Evolutionary conservation across 2,797 vertebrate species (phyloP), one percentile per base, ranked within the genome.

Genomic region (Lateolabrax maculatus): DNA sequence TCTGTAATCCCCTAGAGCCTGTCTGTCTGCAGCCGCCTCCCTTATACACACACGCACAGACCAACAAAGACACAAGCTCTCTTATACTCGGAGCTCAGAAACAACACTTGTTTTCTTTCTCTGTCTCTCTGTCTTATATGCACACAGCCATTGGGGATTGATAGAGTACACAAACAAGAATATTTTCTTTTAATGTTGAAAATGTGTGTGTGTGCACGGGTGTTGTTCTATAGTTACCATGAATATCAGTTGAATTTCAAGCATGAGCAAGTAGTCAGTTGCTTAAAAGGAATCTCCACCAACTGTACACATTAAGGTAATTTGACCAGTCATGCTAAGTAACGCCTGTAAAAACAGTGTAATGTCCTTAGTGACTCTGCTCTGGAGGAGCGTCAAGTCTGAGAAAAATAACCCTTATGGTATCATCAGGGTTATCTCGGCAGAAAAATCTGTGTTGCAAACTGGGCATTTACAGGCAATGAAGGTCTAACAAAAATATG

Each of bases 1-100:
- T 91, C 88, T 69, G 82, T 94, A 94, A 94, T 94, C 94, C 94
- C 92, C 89, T 75, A 91, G 92, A 94, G 94, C 90, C 94, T 78
- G 91, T 88, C 89, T 94, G 94, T 94, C 94, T 94, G 91, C 91
- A 91, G 90, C 89, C 92, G 83, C 90, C 92, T 92, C 90, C 90
- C 93, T 93, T 92, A 82, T 87, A 75, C 90, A 90, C 91, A 93
- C 90, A 91, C 90, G 78, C 83, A 64, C 86, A 89, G 81, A 85
- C 85, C 87, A 84, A 89, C 89, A 92, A 89, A 93, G 89, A 90
- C 89, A 92, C 91, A 88, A 84, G 78, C 84, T 44, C 91, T 84
- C 84, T 90, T 86, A 75, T 80, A 27, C 85, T 84, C 76, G 0
- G 60, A 78, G 81, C 80, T 76, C 85, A 70, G 87, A 90, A 84